A percentile compares a stretch with the other conserved stretches of the same genome.
Evolutionary conservation across 2,797 vertebrate species (phyloP).

Genomic region (Petrocephalus schoutedeni): DNA sequence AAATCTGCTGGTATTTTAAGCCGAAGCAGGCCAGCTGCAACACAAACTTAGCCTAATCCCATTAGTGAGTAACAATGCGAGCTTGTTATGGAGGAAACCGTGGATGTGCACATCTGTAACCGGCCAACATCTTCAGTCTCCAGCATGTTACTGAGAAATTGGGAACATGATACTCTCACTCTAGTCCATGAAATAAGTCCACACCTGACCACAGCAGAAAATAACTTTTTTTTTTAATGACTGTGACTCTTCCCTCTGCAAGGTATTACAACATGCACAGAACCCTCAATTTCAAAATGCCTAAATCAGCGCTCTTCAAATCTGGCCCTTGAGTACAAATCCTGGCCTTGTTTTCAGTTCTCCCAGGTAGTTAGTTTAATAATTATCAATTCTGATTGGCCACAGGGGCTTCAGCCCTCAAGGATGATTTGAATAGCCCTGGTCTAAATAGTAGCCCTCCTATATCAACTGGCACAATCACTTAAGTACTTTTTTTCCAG

Average conservation of each 20-base stretch:
- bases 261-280: neutral
- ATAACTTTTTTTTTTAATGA: neutral
- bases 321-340: neutral
- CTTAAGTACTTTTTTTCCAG: neutral
- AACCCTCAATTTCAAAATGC: neutral
- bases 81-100: slow-evolving; percentile 4
- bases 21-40: neutral
- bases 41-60: neutral
- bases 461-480: neutral
- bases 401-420: neutral
- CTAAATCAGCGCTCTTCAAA: neutral
- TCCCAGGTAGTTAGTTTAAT: neutral
- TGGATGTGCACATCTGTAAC: neutral
- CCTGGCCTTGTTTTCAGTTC: neutral
- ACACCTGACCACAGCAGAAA: neutral
- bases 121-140: neutral
- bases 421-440: neutral
- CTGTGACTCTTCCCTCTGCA: neutral
- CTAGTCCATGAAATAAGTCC: neutral
- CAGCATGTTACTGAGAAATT: neutral
- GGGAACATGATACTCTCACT: neutral
- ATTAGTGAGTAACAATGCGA: neutral
- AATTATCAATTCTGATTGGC: neutral
- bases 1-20: too few relatives aligned
- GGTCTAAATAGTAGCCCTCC: neutral